Conservation (phyloP, 2,113 vertebrate species). For the Paradoxurus hermaphroditus region DNA sequence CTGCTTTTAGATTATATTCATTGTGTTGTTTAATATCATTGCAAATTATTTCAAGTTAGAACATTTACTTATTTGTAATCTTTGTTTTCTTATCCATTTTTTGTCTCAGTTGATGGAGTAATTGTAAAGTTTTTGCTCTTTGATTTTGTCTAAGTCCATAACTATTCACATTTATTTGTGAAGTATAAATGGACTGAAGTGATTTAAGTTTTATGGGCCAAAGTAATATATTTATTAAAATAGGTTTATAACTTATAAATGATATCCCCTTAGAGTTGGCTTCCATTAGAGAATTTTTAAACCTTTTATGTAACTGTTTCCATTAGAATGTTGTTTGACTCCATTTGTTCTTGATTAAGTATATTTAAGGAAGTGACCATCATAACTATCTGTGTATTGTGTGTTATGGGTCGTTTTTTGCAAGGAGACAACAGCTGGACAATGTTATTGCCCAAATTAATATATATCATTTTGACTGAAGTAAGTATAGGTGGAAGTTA, state of each 20-base stretch:
- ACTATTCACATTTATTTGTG: conserved; percentile 58
- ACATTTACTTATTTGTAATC: conserved; percentile 64
- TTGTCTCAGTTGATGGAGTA: conserved; percentile 55
- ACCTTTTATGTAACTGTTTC: neutral
- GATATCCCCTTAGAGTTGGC: neutral
- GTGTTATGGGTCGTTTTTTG: conserved; percentile 40
- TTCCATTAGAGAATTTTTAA: conserved; percentile 50
- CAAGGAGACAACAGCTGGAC: neutral
- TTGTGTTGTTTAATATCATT: conserved; percentile 39
- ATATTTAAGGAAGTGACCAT: neutral
- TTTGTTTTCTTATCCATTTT: conserved; percentile 62
- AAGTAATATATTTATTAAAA: conserved; percentile 32
- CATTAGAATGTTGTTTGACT: conserved; percentile 6
- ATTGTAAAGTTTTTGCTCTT: conserved; percentile 38
- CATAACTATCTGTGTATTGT: conserved; percentile 30
- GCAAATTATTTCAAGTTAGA: conserved; percentile 54
- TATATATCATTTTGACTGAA: conserved; percentile 11
- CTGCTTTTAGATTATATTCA: neutral
- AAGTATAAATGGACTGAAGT: conserved; percentile 57
- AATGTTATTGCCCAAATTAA: neutral
- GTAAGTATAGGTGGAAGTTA: neutral
- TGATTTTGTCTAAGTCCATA: conserved; percentile 44
- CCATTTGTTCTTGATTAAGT: conserved; percentile 30
- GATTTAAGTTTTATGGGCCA: conserved; percentile 60
- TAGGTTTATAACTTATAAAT: neutral